phyloP scores from a whole-genome alignment of 2,113 vertebrate genomes.

The Chroicocephalus ridibundus region DNA sequence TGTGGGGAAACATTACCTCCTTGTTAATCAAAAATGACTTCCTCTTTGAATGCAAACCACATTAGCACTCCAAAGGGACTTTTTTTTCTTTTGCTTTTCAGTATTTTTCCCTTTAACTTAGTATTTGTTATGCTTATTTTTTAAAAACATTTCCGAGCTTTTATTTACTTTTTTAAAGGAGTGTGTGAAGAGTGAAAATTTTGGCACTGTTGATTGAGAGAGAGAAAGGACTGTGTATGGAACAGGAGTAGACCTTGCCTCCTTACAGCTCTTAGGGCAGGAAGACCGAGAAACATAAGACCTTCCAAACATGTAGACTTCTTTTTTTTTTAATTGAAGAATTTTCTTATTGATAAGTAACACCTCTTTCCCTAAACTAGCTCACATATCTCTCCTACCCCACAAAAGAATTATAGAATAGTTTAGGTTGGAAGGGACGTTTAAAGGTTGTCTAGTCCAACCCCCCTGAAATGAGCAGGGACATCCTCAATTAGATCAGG shows the following conservation, averaged over 20 bases:
- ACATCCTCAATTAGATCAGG: not conserved
- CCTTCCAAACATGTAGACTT: fast-evolving
- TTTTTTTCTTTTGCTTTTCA: not conserved
- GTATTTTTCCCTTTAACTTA: not conserved
- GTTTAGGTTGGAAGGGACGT: not conserved
- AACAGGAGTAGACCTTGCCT: not conserved
- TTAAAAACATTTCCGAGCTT: not conserved
- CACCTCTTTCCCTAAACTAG: not conserved
- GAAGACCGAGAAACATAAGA: fast-evolving
- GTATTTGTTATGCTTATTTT: not conserved
- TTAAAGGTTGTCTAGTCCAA: not conserved
- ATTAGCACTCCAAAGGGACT: slow-evolving; percentile 52
- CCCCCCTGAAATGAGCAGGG: fast-evolving
- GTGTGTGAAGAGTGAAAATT: not conserved
- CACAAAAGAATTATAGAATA: not conserved
- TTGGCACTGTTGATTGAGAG: not conserved
- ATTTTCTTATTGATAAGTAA: not conserved
- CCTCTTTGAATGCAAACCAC: slow-evolving; percentile 27
- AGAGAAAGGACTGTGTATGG: not conserved
- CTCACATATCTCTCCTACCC: not conserved
- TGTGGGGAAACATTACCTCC: slow-evolving; percentile 54
- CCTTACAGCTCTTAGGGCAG: not conserved
- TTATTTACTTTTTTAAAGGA: not conserved
- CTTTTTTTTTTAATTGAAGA: not conserved
- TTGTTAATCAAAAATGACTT: slow-evolving; percentile 45